Base-by-base conservation (phyloP, 2,888 invertebrate species). In the Palloptera scutellata region DNA sequence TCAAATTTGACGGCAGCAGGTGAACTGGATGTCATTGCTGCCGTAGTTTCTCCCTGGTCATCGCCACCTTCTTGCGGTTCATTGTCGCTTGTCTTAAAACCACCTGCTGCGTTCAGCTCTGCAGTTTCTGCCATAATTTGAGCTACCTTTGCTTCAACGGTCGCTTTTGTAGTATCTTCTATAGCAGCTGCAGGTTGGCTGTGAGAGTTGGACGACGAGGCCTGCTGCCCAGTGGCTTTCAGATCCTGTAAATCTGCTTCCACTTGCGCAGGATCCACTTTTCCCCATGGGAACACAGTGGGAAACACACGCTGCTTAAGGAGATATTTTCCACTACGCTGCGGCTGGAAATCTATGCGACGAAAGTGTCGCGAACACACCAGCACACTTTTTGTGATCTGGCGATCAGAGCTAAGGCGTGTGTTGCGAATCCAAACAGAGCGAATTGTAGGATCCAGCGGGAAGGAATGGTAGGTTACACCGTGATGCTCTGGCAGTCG, bases 301-400 rank as follows among this genome's bases (percentile, higher is more conserved):
- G 92, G 92, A 60, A 91, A 86, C 9, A 91, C 90, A 73, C 91
- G 91, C 84, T 90, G 88, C 81, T 88, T 90, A 61, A 93, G 84
- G 80, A 91, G 85, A 81, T 91, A 91, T 86, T 91, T 92, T 70
- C 84, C 84, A 75, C 80, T 89, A 83, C 90, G 89, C 76, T 89
- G 89, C 73, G 87, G 87, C 83, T 91, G 88, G 84, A 92, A 93
- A 84, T 93, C 92, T 41, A 87, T 88, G 75, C 90, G 88, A 75
- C 90, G 86, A 82, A 93, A 93, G 84, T 93, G 93, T 69, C 91
- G 87, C 13, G 92, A 92, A 80, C 93, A 93, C 43, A 93, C 90
- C 81, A 90, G 89, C 59, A 88, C 87, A 67, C 88, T 87, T 79
- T 89, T 88, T 54, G 86, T 86, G 30, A 87, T 87, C 74, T 87